A percentile compares a stretch with the other conserved stretches of the same genome.
phyloP scores from a whole-genome alignment of 1,140 invertebrate species.

The Drosophila nigrodunni region DNA sequence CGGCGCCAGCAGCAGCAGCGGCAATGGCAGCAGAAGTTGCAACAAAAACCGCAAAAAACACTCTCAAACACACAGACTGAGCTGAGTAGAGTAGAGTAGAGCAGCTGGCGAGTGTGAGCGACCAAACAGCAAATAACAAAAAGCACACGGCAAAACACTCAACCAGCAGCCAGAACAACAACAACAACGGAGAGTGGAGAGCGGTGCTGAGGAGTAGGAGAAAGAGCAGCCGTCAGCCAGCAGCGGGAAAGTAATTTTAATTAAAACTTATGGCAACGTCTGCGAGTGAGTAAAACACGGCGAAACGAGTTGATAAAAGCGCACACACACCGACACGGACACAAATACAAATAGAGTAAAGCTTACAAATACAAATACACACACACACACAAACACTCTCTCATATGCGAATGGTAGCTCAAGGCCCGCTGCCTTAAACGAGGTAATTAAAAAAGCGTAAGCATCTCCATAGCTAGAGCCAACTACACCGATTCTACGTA shows the following conservation, averaged over 20 bases:
- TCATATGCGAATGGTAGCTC: constrained; percentile 36
- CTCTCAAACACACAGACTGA: constrained; percentile 23
- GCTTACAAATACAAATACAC: constrained; percentile 30
- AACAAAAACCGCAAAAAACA: constrained; percentile 58
- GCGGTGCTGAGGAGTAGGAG: constrained; percentile 17
- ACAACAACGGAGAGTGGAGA: constrained; percentile 23
- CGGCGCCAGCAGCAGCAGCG: constrained; percentile 43
- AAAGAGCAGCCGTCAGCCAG: constrained; percentile 56
- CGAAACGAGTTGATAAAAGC: constrained; percentile 82
- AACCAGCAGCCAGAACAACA: constrained; percentile 49
- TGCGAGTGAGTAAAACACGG: constrained; percentile 82
- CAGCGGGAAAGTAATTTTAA: constrained; percentile 78
- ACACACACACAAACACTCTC: constrained; percentile 25
- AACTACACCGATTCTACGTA: constrained; percentile 25
- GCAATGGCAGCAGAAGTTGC: constrained; percentile 18
- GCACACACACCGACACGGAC: constrained; percentile 36
- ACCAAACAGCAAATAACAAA: constrained; percentile 80
- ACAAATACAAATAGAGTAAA: constrained; percentile 38
- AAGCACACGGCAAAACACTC: constrained; percentile 78
- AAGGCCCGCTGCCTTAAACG: constrained; percentile 71
- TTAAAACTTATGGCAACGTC: constrained; percentile 83
- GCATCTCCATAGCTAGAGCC: constrained; percentile 65
- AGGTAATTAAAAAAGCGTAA: constrained; percentile 82
- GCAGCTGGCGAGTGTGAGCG: constrained; percentile 65
- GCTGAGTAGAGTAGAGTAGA: not conserved